Base-by-base conservation (phyloP, 2,888 invertebrate genomes). In the Pristionchus fissidentatus region DNA sequence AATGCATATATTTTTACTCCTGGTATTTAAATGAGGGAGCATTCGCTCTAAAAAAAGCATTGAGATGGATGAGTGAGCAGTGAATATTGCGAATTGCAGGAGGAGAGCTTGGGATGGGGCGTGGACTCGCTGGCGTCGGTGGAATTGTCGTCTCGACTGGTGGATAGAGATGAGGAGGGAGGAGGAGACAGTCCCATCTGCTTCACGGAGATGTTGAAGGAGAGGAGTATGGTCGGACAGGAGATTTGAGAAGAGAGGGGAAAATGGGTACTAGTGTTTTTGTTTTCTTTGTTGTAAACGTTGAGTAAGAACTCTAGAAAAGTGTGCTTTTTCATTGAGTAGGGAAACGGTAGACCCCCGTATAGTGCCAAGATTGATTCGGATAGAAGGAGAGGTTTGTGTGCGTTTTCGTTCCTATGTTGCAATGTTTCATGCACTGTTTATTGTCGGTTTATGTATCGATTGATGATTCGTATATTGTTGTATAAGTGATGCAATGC, bases 41-140 rank as follows among this genome's bases (percentile, higher is more conserved):
- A 49, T 49, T 10, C 19, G 10, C 19, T 49, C 49, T 10, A 19
- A 13, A 19, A 49, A 19, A 49, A 49, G 19, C 19, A 49, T 13
- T 49, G 49, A 13, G 49, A 19, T 49, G 19, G 19, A 49, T 49
- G 19, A 13, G 10, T 49, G 13, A n/a, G n/a, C 32, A 15, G 60
- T 60, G 60, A 3, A 60, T 4, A 60, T 60, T 60, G 13, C 60
- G 3, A 60, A 70, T 70, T 26, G n/a, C 62, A 81, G 80, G 80
- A 81, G 62, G 80, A 81, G 80, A 81, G 62, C 46, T 32, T 79
- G 38, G 57, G 55, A 15, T 79, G 79, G 79, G 43, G 80, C 35
- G 62, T 13, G 15, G 43, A 60, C 46, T 81, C 80, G 2, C 62
- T 81, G 29, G 80, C 80, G 32, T 62, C 62, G 13, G 80, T 81